Conservation (phyloP, 2,888 invertebrate genomes). For the Stenchaetothrips biformis region DNA sequence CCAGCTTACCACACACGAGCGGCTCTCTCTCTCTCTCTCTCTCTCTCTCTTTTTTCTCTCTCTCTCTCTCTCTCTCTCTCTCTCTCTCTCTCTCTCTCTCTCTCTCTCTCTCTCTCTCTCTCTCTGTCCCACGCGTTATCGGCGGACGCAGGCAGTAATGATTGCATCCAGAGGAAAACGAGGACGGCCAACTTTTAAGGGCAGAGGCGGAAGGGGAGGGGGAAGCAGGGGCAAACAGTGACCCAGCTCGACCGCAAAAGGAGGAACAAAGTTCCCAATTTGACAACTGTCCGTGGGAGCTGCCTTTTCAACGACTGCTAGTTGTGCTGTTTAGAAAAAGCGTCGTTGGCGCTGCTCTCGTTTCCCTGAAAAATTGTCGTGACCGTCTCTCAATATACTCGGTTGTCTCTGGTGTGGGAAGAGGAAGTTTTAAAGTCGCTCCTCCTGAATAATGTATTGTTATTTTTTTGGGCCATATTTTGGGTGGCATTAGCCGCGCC, state of each 20-base stretch:
- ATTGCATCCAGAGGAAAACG: neutral
- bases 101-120: neutral
- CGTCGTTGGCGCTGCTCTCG: too few relatives aligned
- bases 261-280: slow-evolving; percentile 13
- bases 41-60: neutral
- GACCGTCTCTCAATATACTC: too few relatives aligned
- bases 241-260: neutral
- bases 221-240: neutral
- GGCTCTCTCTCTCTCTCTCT: neutral
- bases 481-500: too few relatives aligned
- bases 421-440: too few relatives aligned
- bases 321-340: too few relatives aligned
- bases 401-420: too few relatives aligned
- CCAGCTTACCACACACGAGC: too few relatives aligned
- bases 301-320: too few relatives aligned
- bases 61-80: neutral
- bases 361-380: too few relatives aligned
- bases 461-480: too few relatives aligned
- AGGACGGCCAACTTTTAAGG: neutral
- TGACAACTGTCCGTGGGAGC: neutral
- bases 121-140: neutral
- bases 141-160: neutral
- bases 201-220: neutral
- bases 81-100: neutral
- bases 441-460: too few relatives aligned